phyloP scores from a whole-genome alignment of 1,140 invertebrate species.

The Teleopsis dalmanni region DNA sequence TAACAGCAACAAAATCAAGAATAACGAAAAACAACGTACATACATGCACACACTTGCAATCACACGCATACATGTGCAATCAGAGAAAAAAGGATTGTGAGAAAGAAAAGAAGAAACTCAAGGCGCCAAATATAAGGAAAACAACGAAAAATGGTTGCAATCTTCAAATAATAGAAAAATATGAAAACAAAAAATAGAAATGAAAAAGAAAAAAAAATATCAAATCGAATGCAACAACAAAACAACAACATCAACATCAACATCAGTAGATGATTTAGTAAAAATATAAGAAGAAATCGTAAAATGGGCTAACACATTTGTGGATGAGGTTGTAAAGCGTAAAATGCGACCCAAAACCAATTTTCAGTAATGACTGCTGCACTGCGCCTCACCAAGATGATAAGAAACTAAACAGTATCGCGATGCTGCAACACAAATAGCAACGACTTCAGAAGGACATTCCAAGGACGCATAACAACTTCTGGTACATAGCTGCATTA shows the following conservation, averaged over 20 bases:
- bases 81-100: background rate
- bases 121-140: constrained; percentile 4
- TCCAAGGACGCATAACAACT: constrained; percentile 4
- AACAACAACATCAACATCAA: too few relatives aligned
- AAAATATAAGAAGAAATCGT: background rate
- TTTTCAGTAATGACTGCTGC: constrained; percentile 11
- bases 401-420: background rate
- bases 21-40: background rate
- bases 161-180: too few relatives aligned
- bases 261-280: background rate
- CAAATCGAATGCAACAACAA: too few relatives aligned
- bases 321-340: background rate
- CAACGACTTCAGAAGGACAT: constrained; percentile 7
- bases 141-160: constrained; percentile 6
- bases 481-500: background rate
- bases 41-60: background rate
- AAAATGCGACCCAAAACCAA: constrained; percentile 8
- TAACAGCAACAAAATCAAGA: background rate
- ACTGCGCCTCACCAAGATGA: background rate
- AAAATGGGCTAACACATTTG: background rate
- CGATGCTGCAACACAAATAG: background rate
- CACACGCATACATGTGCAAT: background rate
- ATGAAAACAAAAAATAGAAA: too few relatives aligned
- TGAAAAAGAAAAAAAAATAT: too few relatives aligned
- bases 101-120: constrained; percentile 5